A percentile compares a stretch with the other conserved stretches of the same genome.
These are phyloP conservation scores for Chrosomus eos DNA, from an alignment of 2,797 vertebrate genomes.

Conservation along the genomic window DNA sequence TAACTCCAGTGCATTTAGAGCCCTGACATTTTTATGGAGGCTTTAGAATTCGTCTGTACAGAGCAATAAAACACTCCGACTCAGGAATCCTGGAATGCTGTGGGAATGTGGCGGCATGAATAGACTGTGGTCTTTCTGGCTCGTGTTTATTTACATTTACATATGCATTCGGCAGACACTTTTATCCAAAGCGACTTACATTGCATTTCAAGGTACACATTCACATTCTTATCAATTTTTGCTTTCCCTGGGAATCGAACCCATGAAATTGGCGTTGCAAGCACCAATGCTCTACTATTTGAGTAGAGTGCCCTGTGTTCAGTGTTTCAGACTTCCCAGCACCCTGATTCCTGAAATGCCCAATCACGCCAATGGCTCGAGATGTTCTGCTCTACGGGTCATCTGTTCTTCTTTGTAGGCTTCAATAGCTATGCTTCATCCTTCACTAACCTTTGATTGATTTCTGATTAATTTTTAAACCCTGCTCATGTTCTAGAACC, in stretches of 20 bases:
- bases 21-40: slow-evolving; percentile 52
- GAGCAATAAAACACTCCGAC: slow-evolving; percentile 50
- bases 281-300: too few species aligned
- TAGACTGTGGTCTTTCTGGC: slow-evolving; percentile 23
- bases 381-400: slow-evolving; percentile 18
- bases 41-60: slow-evolving; percentile 50
- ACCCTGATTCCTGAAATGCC: neutral
- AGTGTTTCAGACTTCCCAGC: slow-evolving; percentile 26
- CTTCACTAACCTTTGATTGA: slow-evolving; percentile 17
- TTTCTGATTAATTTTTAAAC: slow-evolving; percentile 50
- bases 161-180: too few species aligned
- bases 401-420: neutral
- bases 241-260: too few species aligned
- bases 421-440: slow-evolving; percentile 19
- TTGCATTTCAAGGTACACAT: too few species aligned
- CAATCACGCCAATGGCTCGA: neutral
- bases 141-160: neutral
- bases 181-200: too few species aligned
- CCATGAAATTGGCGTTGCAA: too few species aligned
- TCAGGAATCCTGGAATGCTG: slow-evolving; percentile 38
- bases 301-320: neutral
- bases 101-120: slow-evolving; percentile 40
- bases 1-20: slow-evolving; percentile 40
- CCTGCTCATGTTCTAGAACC: slow-evolving; percentile 22
- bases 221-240: too few species aligned